phyloP scores from a whole-genome alignment of 1,140 invertebrate genomes.

The Apocrypta bakeri region DNA sequence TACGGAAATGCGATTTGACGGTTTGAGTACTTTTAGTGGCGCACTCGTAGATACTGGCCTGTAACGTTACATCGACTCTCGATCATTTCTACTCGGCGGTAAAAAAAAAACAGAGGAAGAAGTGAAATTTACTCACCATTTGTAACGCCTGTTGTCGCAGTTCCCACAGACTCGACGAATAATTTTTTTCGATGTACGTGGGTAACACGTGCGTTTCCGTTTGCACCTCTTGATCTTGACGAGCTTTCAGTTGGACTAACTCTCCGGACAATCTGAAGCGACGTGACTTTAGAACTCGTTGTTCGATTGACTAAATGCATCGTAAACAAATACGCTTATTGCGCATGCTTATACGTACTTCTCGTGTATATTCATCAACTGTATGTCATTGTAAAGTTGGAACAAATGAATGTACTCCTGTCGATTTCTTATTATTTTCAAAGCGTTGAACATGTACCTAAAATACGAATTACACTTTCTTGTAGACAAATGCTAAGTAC shows the following conservation, averaged over 20 bases:
- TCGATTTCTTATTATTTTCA: constrained; percentile 76
- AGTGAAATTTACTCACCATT: constrained; percentile 74
- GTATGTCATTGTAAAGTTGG: constrained; percentile 75
- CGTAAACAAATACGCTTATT: too few species aligned
- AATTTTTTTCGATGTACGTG: constrained; percentile 79
- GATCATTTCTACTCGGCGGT: too few species aligned
- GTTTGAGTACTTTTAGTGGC: constrained; percentile 80
- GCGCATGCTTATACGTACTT: too few species aligned
- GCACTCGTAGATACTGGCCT: constrained; percentile 77
- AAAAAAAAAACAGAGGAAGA: too few species aligned
- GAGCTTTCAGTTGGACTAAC: constrained; percentile 50
- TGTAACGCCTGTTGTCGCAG: constrained; percentile 80
- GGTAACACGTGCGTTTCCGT: constrained; percentile 82
- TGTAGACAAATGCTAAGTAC: too few species aligned
- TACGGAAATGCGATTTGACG: constrained; percentile 73
- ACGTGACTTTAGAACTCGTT: too few species aligned
- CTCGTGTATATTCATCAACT: constrained; percentile 68
- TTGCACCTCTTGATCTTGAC: constrained; percentile 79
- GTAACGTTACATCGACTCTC: constrained; percentile 11
- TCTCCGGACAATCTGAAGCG: constrained; percentile 54
- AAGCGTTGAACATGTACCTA: constrained; percentile 74
- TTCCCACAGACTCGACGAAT: constrained; percentile 87
- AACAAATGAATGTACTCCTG: constrained; percentile 78
- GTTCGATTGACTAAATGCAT: too few species aligned
- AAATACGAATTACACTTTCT: constrained; percentile 22